Conservation (phyloP, 2,113 vertebrate species). For the Pygoscelis antarcticus region DNA sequence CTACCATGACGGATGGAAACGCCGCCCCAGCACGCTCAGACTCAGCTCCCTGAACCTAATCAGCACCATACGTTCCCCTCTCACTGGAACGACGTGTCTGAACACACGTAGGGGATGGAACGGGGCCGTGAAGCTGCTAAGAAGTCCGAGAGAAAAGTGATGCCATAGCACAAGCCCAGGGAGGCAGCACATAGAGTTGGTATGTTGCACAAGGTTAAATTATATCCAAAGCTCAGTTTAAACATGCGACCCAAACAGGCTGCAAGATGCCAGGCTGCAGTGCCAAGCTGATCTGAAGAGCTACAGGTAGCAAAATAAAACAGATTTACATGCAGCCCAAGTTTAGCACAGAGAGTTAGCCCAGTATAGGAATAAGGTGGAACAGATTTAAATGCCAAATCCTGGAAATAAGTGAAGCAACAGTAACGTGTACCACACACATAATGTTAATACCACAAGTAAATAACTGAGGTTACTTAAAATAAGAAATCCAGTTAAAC, state of each 20-base stretch:
- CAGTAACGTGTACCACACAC: neutral
- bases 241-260: neutral
- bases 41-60: neutral
- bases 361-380: neutral
- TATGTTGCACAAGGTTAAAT: neutral
- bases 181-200: neutral
- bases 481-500: neutral
- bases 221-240: neutral
- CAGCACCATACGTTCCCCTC: neutral
- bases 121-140: neutral
- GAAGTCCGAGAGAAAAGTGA: neutral
- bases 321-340: neutral
- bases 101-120: neutral
- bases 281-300: neutral
- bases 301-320: neutral
- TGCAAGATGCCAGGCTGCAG: neutral
- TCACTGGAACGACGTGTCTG: neutral
- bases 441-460: fast-evolving
- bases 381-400: neutral
- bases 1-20: neutral
- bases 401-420: neutral
- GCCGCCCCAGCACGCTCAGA: neutral
- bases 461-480: neutral
- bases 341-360: neutral
- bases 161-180: neutral